These are phyloP conservation scores for Bombus polaris DNA, from an alignment of 1,140 invertebrate genomes.

Conservation along the genomic window DNA sequence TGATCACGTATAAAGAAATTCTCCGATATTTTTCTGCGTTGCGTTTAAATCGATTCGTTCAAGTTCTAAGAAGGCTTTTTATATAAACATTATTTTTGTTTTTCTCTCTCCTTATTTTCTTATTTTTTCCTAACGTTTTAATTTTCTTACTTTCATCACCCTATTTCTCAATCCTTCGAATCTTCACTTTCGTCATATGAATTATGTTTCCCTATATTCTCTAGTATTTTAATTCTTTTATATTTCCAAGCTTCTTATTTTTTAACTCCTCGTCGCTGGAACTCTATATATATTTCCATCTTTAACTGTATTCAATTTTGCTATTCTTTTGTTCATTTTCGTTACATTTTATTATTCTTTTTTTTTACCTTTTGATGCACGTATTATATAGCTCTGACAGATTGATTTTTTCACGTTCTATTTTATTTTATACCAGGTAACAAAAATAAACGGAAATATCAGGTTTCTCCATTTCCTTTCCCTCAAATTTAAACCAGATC, in stretches of 20 bases:
- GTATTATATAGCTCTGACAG: neutral
- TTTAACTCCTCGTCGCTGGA: neutral
- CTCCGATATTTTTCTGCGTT: neutral
- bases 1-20: neutral
- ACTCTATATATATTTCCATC: neutral
- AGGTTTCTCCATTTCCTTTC: neutral
- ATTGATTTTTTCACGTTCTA: neutral
- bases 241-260: neutral
- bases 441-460: slow-evolving; percentile 2
- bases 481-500: neutral
- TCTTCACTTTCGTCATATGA: too few species aligned
- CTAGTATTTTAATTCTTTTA: too few species aligned
- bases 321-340: neutral
- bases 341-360: neutral
- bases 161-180: too few species aligned
- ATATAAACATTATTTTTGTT: neutral
- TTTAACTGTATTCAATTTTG: neutral
- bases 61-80: neutral
- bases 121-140: too few species aligned
- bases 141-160: neutral
- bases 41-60: neutral
- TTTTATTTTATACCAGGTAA: neutral
- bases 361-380: neutral
- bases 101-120: neutral
- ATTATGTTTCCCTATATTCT: too few species aligned